Evolutionary conservation across 2,113 vertebrate genomes (phyloP), one percentile per base, ranked within the genome.

Genomic region (Labeo rohita): DNA sequence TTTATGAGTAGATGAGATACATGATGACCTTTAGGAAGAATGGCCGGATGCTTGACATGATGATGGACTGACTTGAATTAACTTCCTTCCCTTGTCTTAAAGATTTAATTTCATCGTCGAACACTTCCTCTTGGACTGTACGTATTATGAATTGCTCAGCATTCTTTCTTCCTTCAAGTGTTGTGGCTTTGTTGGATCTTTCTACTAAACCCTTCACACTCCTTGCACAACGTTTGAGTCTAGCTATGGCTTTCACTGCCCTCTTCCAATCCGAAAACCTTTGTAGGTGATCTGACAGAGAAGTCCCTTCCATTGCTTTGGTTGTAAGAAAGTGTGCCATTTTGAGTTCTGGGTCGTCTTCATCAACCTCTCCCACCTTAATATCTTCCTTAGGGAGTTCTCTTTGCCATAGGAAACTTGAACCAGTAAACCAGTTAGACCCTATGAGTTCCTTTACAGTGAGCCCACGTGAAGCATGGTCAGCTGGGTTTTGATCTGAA

Each of bases 171-270:
- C 61, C 63, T 28, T 65, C 39, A 5, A 47, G 56, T 5, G 3
- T 66, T 10, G 45, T 83, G n/a, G n/a, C 6, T 16, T 52, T 12
- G 11, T 16, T 47, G 3, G 45, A 52, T 72, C n/a, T 72, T 52
- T 28, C 13, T 56, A 28, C 8, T 6, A 70, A 23, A 54, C 65
- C 76, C n/a, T 79, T 70, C 16, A 45, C 28, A 45, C 54, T 2
- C 77, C 34, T 86, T 73, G 49, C 56, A 72, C 28, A 59, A 73
- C 49, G 16, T 61, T 56, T 72, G 6, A 72, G 56, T 79, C 77
- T 73, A 4, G 80, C 61, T 23, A 83, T 70, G 23, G 80, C 80
- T n/a, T 70, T 83, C n/a, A 83, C 80, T n/a, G 18, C 12, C 4
- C 34, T 68, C 68, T 72, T 59, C 56, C 56, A 59, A 59, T 59